Evolutionary conservation across 1,140 invertebrate genomes (phyloP), one percentile per base, ranked within the genome.

Genomic region (Leptestheria dahalacensis): DNA sequence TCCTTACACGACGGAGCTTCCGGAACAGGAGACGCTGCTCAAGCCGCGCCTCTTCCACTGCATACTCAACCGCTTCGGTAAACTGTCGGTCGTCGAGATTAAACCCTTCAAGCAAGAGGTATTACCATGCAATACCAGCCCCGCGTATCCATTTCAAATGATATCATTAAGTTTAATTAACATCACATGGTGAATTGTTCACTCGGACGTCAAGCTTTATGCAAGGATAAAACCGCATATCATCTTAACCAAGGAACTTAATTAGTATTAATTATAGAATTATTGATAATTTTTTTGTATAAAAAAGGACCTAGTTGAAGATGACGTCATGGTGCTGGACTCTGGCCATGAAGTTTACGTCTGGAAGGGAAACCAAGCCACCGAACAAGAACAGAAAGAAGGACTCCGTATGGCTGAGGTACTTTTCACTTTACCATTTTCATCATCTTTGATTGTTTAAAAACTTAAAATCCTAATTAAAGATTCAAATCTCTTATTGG

Each of bases 241-340:
- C n/a, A n/a, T n/a, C n/a, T n/a, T n/a, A n/a, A n/a, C n/a, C n/a
- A n/a, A n/a, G n/a, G n/a, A n/a, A n/a, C n/a, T n/a, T n/a, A n/a
- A n/a, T n/a, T n/a, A 15, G 6, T 41, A 15, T 6, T 9, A 41
- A 41, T 41, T 10, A 11, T 50, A 51, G 24, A 29, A 50, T 11
- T 61, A 29, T 53, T 25, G 15, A 50, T 47, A 59, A 18, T 48
- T 21, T 51, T 64, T 54, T 48, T 59, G n/a, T 9, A 41, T 41
- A 9, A 41, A 63, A 29, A 65, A 85, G 79, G 85, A 88, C 69
- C 72, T 90, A 25, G 82, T 84, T 63, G 78, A 81, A 59, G 85
- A 87, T 70, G 83, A 85, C 64, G 74, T 84, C 0, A 86, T 86
- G 78, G 72, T 87, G 11, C 64, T 87, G 60, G 84, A 88, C 71